Conservation (phyloP, 2,797 vertebrate genomes). For the Spinus olivaceus region DNA sequence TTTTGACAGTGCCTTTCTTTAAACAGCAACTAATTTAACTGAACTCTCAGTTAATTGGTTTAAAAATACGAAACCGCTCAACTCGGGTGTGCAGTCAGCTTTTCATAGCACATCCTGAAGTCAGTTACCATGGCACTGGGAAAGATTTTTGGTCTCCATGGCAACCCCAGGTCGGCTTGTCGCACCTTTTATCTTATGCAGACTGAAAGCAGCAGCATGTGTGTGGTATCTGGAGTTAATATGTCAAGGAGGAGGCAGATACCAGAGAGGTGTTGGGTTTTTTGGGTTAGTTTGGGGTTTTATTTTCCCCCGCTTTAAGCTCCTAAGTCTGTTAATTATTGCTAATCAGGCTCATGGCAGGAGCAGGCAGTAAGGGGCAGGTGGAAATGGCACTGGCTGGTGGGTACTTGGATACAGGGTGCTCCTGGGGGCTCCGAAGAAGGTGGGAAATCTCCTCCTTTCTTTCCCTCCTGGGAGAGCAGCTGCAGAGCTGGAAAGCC, state of each 20-base stretch:
- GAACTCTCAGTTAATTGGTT: slow-evolving; percentile 59
- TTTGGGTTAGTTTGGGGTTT: background rate
- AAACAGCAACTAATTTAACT: slow-evolving; percentile 45
- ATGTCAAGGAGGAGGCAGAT: background rate
- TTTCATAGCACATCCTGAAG: slow-evolving; percentile 63
- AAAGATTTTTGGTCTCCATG: slow-evolving; percentile 72
- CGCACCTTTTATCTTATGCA: slow-evolving; percentile 65
- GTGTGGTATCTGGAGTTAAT: slow-evolving; percentile 48
- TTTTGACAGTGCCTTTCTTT: slow-evolving; percentile 18
- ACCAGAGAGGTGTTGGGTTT: background rate
- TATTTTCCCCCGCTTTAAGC: background rate
- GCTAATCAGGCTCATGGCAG: background rate
- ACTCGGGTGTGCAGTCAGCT: slow-evolving; percentile 57
- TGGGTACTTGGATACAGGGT: background rate
- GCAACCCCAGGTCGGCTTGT: slow-evolving; percentile 71
- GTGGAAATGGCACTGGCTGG: too few relatives aligned
- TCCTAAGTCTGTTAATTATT: background rate
- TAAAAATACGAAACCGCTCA: slow-evolving; percentile 54
- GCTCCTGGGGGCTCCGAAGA: background rate
- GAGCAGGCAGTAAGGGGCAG: background rate
- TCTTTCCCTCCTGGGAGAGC: background rate
- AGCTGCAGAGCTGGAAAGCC: background rate
- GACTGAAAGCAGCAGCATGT: slow-evolving; percentile 28
- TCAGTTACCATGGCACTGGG: slow-evolving; percentile 72
- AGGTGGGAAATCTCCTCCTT: background rate